These are phyloP conservation scores for Papilio gigon DNA, from an alignment of 2,888 invertebrate species.

Conservation along the genomic window DNA sequence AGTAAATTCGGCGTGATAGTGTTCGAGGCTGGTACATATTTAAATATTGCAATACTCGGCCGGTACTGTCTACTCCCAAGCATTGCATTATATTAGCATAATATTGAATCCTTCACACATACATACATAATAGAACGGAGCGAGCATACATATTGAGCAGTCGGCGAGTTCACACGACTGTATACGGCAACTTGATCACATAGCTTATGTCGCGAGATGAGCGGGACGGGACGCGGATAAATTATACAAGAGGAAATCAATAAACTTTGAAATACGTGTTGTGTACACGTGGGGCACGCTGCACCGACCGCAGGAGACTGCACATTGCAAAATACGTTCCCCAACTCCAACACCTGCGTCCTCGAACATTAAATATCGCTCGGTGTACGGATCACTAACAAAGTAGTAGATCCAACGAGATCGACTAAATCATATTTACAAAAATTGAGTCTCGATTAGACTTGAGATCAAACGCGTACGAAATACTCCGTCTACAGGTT, in stretches of 20 bases:
- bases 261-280: background rate
- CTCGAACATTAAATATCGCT: background rate
- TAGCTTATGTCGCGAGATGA: background rate
- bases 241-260: background rate
- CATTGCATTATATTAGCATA: background rate
- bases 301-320: background rate
- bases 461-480: no score
- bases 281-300: background rate
- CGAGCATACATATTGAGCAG: background rate
- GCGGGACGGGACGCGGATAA: background rate
- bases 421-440: no score
- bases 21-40: no score
- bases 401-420: background rate
- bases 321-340: background rate
- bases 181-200: constrained; percentile 10
- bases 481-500: no score
- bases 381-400: background rate
- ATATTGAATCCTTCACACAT: background rate
- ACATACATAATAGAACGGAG: background rate
- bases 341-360: background rate
- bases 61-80: no score
- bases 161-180: constrained; percentile 6
- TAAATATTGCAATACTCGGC: no score
- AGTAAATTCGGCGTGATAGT: background rate
- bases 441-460: no score